Percentiles rank a stretch among this genome's conserved stretches.
Conservation (phyloP, 2,797 vertebrate genomes). For the Crypturellus tataupa region DNA sequence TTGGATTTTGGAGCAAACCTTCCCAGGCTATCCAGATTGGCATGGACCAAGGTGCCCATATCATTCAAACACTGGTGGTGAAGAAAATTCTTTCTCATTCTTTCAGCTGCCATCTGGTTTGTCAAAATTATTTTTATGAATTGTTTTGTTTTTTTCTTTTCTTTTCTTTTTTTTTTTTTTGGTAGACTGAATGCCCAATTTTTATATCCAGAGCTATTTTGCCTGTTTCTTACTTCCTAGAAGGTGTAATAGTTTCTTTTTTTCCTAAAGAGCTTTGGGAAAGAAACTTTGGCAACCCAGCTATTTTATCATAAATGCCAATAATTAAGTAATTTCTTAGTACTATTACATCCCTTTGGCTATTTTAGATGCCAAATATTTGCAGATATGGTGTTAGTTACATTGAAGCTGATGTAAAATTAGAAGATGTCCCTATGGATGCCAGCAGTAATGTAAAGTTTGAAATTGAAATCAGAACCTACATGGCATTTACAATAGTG, state of each 20-base stretch:
- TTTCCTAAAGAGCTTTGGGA: neutral
- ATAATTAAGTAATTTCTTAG: neutral
- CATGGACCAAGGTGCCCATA: neutral
- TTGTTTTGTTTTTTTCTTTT: neutral
- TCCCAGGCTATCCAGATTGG: neutral
- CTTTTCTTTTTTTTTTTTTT: too few relatives aligned
- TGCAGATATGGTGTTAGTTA: neutral
- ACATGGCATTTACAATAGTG: rapidly evolving
- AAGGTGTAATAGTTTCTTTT: neutral
- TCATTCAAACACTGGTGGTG: too few relatives aligned
- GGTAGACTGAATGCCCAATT: neutral
- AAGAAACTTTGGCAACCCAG: neutral
- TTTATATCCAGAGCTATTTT: neutral
- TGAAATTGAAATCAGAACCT: neutral
- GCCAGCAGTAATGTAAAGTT: neutral
- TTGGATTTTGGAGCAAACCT: neutral
- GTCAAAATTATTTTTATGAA: neutral
- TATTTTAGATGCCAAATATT: neutral
- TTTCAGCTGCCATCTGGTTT: neutral
- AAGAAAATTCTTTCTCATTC: neutral
- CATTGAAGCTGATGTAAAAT: neutral
- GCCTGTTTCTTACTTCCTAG: neutral
- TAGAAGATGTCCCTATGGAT: neutral
- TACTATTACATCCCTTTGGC: neutral
- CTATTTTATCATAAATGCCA: neutral